Base-by-base conservation (phyloP, 2,797 vertebrate genomes). In the Anguilla marmorata region DNA sequence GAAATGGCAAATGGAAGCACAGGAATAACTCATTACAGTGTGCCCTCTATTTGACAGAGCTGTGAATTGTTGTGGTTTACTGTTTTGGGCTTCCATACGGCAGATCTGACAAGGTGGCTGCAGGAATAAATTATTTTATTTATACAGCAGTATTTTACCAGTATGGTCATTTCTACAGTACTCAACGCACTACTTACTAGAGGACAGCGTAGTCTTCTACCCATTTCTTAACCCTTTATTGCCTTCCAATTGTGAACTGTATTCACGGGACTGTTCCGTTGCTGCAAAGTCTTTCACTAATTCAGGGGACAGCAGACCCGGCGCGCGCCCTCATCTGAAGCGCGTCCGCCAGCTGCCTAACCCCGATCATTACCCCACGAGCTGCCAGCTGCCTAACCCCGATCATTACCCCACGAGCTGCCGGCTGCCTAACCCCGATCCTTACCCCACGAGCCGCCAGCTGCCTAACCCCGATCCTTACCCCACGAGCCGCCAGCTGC, bases 101-200 rank as follows among this genome's bases (percentile, higher is more conserved):
- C 85, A 89, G 91, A 87, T 91, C 80, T 87, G 88, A 85, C 89
- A 86, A 90, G 89, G 91, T 92, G 90, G 92, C 92, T 92, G 91
- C 93, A 90, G 91, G 93, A 89, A 92, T 92, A 91, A 21, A 50
- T 82, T 24, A 52, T 83, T 83, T 87, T 89, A 88, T 86, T 92
- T 88, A 48, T 90, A 91, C 88, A 90, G 89, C 89, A 90, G 6
- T 41, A 41, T 91, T 88, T 92, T 89, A 86, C 90, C 88, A 92
- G 88, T 88, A 89, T 90, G 92, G 90, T 92, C 93, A 93, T 94
- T 94, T 94, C 92, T 90, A 91, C 88, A 87, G 85, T 92, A 11
- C 69, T 54, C 19, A 84, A 86, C 72, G 86, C 83, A 74, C 82
- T 90, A 91, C 86, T 92, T 87, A 88, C 90, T 91, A 85, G 88